Percentiles rank a stretch among this genome's conserved stretches.
phyloP scores from a whole-genome alignment of 2,888 invertebrate species.

The Netelia inedita region DNA sequence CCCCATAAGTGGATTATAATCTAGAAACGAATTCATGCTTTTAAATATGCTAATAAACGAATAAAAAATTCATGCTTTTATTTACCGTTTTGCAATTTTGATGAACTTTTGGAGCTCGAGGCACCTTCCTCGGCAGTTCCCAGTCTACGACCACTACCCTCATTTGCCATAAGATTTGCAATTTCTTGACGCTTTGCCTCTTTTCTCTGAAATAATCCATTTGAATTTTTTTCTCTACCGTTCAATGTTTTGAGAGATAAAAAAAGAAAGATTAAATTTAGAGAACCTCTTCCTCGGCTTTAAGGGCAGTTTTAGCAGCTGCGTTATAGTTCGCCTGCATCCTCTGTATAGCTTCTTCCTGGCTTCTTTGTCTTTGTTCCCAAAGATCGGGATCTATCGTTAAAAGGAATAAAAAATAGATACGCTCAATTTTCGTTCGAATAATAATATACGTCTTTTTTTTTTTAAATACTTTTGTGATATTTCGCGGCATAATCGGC shows the following conservation, averaged over 20 bases:
- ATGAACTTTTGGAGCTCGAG: slow-evolving; percentile 66
- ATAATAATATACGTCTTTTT: neutral
- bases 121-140: slow-evolving; percentile 71
- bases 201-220: slow-evolving; percentile 77
- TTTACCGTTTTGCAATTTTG: slow-evolving; percentile 71
- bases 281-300: slow-evolving; percentile 83
- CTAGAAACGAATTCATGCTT: slow-evolving; percentile 71
- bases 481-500: slow-evolving; percentile 85
- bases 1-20: slow-evolving; percentile 84
- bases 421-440: slow-evolving; percentile 10
- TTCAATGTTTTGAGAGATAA: neutral
- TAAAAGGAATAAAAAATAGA: slow-evolving; percentile 39
- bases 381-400: slow-evolving; percentile 85
- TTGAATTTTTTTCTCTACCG: slow-evolving; percentile 1
- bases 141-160: slow-evolving; percentile 80
- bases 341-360: slow-evolving; percentile 82
- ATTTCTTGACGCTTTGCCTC: slow-evolving; percentile 79
- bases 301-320: slow-evolving; percentile 79
- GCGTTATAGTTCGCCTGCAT: slow-evolving; percentile 84
- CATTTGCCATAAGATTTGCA: slow-evolving; percentile 78
- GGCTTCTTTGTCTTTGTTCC: slow-evolving; percentile 79
- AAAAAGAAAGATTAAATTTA: slow-evolving; percentile 20
- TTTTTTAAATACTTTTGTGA: slow-evolving; percentile 84
- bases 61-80: slow-evolving; percentile 40
- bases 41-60: neutral